phyloP scores from a whole-genome alignment of 2,797 vertebrate genomes.

The Meriones psammophilus region DNA sequence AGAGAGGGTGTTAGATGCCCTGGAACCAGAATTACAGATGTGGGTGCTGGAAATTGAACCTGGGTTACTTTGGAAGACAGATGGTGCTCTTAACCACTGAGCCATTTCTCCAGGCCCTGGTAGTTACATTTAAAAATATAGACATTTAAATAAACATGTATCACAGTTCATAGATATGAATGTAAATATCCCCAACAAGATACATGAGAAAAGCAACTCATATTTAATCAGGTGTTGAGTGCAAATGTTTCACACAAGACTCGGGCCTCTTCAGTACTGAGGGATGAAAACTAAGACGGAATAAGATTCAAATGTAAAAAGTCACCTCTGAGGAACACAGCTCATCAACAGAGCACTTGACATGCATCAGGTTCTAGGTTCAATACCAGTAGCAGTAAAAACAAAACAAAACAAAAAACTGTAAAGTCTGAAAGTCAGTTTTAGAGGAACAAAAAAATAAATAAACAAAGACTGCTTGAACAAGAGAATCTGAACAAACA shows the following conservation, averaged over 20 bases:
- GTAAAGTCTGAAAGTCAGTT: not conserved
- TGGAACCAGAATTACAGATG: not conserved
- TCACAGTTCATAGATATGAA: not conserved
- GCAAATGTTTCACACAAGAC: not conserved
- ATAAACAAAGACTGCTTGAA: not conserved
- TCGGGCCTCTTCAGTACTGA: not conserved
- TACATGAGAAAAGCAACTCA: not conserved
- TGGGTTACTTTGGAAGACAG: not conserved
- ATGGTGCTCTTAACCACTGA: not conserved
- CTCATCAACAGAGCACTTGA: not conserved
- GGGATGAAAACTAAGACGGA: not conserved
- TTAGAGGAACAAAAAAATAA: not conserved
- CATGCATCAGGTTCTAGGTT: not conserved
- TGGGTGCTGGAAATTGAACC: not conserved
- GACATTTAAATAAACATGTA: not conserved
- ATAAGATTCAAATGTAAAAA: not conserved
- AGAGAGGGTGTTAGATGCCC: not conserved
- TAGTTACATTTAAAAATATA: not conserved
- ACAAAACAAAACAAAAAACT: not conserved
- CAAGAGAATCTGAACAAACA: not conserved
- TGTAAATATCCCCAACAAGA: not conserved
- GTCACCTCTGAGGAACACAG: not conserved
- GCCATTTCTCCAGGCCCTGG: not conserved
- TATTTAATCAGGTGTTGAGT: not conserved
- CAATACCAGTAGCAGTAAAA: not conserved